A percentile compares a stretch with the other conserved stretches of the same genome.
Conservation (phyloP, 2,797 vertebrate genomes). For the Muscicapa comitata region DNA sequence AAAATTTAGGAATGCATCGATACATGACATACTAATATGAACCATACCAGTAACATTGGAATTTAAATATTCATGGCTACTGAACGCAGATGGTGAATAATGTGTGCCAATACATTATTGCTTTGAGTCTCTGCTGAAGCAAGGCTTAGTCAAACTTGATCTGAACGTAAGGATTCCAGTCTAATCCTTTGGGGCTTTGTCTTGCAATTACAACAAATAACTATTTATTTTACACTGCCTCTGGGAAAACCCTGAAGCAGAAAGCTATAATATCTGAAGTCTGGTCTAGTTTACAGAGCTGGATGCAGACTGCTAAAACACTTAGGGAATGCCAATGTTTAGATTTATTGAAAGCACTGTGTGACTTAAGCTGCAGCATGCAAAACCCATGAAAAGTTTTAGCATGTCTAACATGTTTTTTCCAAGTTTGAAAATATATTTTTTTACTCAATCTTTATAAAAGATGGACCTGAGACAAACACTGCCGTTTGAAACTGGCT, state of each 20-base stretch:
- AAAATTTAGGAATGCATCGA: conserved; percentile 60
- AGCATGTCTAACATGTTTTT: background rate
- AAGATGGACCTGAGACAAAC: background rate
- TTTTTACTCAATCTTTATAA: background rate
- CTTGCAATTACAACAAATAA: conserved; percentile 80
- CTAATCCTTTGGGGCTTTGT: conserved; percentile 73
- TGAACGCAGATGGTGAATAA: conserved; percentile 47
- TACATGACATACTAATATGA: conserved; percentile 55
- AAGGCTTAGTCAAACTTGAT: conserved; percentile 65
- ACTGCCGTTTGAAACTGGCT: background rate
- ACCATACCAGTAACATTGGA: conserved; percentile 49
- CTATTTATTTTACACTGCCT: conserved; percentile 79
- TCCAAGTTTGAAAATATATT: background rate
- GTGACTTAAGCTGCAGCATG: conserved; percentile 10
- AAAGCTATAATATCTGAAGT: conserved; percentile 78
- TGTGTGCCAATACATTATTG: conserved; percentile 70
- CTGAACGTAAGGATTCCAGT: conserved; percentile 73
- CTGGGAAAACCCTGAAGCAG: conserved; percentile 74
- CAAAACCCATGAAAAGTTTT: background rate
- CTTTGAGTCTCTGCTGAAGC: conserved; percentile 65
- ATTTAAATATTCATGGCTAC: conserved; percentile 68
- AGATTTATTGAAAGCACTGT: conserved; percentile 66
- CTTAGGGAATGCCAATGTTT: conserved; percentile 73
- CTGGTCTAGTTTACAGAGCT: conserved; percentile 77
- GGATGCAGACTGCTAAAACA: conserved; percentile 75